Evolutionary conservation across 2,888 invertebrate species (phyloP), one percentile per base, ranked within the genome.

Genomic region (Thereva unica): DNA sequence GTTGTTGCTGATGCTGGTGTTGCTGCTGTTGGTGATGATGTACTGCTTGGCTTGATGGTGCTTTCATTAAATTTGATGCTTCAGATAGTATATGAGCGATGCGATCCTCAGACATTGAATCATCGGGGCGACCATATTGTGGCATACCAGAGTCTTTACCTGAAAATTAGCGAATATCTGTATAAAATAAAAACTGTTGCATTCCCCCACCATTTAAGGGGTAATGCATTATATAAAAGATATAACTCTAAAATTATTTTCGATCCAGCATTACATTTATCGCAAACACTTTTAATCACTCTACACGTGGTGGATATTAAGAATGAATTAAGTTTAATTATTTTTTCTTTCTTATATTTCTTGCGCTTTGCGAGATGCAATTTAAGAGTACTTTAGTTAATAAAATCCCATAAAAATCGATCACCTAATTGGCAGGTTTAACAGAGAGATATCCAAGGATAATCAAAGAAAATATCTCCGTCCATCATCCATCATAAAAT

Each of bases 41-140:
- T 73, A 77, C 83, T 8, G 38, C 52, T 44, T 54, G 68, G 40
- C 68, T 54, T 71, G 81, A 83, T 64, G 82, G 83, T 1, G 85
- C 84, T 82, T 92, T 91, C 88, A 96, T 93, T 76, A 95, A 87
- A 74, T 93, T 92, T 63, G 93, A 92, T 34, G 97, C 95, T 77
- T 97, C 97, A 76, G 86, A 92, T 68, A 97, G 87, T 77, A 97
- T 96, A 80, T 95, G 95, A 56, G 91, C 92, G 72, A 97, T 89
- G 71, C 97, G 86, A 76, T 97, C 97, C 77, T 97, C 97, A 38
- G 93, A 93, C 74, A 89, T 87, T 73, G 89, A 87, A 78, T 90
- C 86, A 63, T 91, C 90, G 53, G 89, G 85, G 68, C 92, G 86
- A 63, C 89, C 89, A 78, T 91, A 93, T 40, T 89, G 87, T 64